These are phyloP conservation scores for Hylaea fasciaria DNA, from an alignment of 2,888 invertebrate genomes.

Conservation along the genomic window DNA sequence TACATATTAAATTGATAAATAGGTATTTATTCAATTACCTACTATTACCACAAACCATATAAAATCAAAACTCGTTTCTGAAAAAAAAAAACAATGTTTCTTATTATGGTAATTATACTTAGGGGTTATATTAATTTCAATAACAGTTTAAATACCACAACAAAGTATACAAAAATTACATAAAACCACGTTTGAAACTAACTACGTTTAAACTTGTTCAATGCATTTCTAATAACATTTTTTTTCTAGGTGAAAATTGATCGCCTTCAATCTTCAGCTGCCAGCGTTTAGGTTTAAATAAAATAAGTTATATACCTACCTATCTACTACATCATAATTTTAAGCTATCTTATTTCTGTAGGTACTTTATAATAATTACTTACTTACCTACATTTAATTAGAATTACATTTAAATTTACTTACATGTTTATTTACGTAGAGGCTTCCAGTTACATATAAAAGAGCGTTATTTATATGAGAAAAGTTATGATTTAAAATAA, in stretches of 20 bases:
- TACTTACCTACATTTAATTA: slow-evolving; percentile 34
- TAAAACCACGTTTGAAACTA: too few relatives aligned
- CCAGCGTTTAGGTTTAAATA: slow-evolving; percentile 54
- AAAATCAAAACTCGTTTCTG: too few relatives aligned
- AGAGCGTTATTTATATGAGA: slow-evolving; percentile 80
- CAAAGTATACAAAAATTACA: too few relatives aligned
- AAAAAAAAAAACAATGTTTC: too few relatives aligned
- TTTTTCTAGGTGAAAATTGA: slow-evolving; percentile 82
- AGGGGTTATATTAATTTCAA: too few relatives aligned
- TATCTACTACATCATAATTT: slow-evolving; percentile 36
- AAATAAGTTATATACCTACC: slow-evolving; percentile 46
- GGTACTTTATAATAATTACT: slow-evolving; percentile 35
- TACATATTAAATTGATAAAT: too few relatives aligned
- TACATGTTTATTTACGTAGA: slow-evolving; percentile 73
- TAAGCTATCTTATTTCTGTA: slow-evolving; percentile 33
- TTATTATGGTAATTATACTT: too few relatives aligned
- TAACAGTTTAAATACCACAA: too few relatives aligned
- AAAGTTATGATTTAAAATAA: slow-evolving; percentile 80
- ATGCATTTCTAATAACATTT: slow-evolving; percentile 15
- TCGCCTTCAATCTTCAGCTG: slow-evolving; percentile 59
- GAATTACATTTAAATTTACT: slow-evolving; percentile 54
- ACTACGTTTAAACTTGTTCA: too few relatives aligned
- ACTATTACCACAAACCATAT: too few relatives aligned
- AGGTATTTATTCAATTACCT: too few relatives aligned
- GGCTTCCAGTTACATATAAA: slow-evolving; percentile 80